Conservation (phyloP, 2,888 invertebrate genomes). For the Glyphotaelius pellucidus region DNA sequence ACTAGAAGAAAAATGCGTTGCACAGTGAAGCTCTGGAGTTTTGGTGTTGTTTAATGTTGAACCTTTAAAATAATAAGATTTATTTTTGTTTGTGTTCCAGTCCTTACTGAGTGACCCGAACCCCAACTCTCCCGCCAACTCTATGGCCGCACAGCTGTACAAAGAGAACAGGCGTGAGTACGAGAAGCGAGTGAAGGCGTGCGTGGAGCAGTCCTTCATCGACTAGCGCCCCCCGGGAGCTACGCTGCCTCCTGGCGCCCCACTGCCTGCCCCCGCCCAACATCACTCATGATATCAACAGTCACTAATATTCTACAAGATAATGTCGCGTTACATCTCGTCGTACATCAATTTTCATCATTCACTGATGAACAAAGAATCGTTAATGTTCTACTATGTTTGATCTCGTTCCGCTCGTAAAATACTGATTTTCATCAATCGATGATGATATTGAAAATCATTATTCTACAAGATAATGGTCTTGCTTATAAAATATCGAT, state of each 20-base stretch:
- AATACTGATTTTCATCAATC: not conserved
- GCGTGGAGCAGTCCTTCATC: constrained; percentile 99
- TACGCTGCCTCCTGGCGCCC: constrained; percentile 33
- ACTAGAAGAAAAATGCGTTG: not conserved
- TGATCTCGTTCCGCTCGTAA: not conserved
- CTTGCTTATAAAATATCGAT: not conserved
- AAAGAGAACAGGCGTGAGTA: constrained; percentile 99
- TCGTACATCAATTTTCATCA: not conserved
- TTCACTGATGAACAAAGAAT: not conserved
- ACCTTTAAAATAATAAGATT: not conserved
- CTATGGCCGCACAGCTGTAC: constrained; percentile 99
- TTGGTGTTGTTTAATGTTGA: not conserved
- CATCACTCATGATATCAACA: constrained; percentile 14
- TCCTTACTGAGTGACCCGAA: constrained; percentile 99
- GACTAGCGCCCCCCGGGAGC: constrained; percentile 85
- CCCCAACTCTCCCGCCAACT: constrained; percentile 99
- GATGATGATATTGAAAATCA: not conserved
- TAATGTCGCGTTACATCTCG: not conserved
- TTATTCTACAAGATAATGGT: not conserved
- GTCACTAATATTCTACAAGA: not conserved
- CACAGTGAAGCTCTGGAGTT: not conserved
- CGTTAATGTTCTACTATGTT: not conserved
- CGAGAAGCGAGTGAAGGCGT: constrained; percentile 99
- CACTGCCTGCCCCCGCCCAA: constrained; percentile 24
- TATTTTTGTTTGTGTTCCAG: constrained; percentile 78